These are phyloP conservation scores for Aphrocallistes beatrix DNA, from an alignment of 37 sponge, comb jelly and placozoan species.

Conservation along the genomic window DNA sequence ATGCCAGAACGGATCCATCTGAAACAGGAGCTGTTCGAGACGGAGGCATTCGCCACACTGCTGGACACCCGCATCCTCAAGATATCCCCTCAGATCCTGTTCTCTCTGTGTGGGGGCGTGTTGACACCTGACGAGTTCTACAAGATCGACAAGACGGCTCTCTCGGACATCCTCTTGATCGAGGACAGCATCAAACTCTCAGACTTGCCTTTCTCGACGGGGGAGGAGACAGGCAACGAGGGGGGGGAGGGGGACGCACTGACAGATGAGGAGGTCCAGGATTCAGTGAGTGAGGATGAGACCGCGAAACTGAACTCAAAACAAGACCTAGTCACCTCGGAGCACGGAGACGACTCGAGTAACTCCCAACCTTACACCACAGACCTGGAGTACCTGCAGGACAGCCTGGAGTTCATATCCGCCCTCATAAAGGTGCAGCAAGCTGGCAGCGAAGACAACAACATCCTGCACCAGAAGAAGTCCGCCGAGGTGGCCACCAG, in stretches of 20 bases:
- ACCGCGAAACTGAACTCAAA: not conserved
- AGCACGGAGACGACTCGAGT: not conserved
- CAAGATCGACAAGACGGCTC: constrained; percentile 57
- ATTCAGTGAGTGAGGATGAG: not conserved
- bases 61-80: constrained; percentile 19
- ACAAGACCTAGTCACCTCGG: not conserved
- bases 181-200: not conserved
- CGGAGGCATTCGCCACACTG: constrained; percentile 41
- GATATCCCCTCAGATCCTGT: constrained; percentile 33
- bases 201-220: not conserved
- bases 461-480: not conserved
- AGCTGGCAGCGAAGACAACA: not conserved
- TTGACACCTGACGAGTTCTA: constrained; percentile 46
- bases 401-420: constrained; percentile 36
- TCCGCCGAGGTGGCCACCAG: constrained; percentile 38
- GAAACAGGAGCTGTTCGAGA: constrained; percentile 41
- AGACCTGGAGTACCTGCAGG: constrained; percentile 55
- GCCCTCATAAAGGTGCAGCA: not conserved
- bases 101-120: constrained; percentile 37
- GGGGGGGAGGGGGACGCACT: constrained; percentile 13
- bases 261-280: not conserved
- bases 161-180: constrained; percentile 30
- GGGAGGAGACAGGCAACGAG: not conserved
- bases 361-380: constrained; percentile 31
- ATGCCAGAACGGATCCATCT: constrained; percentile 22